Evolutionary conservation across 2,113 vertebrate genomes (phyloP).

Genomic region (Microcebus ravelobensis): DNA sequence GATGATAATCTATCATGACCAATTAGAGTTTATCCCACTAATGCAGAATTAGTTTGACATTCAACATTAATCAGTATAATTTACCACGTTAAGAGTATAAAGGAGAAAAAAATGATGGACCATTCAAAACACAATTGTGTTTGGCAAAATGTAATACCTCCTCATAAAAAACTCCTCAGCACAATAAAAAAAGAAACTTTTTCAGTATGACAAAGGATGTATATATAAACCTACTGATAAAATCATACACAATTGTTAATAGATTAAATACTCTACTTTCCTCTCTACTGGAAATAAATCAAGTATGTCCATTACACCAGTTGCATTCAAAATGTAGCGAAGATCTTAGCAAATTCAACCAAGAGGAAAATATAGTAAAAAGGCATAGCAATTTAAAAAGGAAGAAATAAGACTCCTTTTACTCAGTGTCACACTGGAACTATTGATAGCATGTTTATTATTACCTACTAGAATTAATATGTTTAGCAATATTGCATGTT

Average conservation of each 20-base stretch:
- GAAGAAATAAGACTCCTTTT: neutral
- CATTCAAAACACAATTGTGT: neutral
- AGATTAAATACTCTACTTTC: neutral
- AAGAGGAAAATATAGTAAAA: neutral
- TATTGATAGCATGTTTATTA: neutral
- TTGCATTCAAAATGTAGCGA: neutral
- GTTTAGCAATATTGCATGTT: neutral
- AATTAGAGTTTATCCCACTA: neutral
- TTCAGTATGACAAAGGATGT: neutral
- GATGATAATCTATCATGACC: neutral
- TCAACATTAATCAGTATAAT: neutral
- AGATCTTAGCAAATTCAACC: neutral
- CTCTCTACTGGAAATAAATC: neutral
- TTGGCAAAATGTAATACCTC: neutral
- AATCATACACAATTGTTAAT: neutral
- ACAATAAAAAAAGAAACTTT: neutral
- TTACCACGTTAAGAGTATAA: neutral
- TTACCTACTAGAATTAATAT: neutral
- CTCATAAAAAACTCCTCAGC: neutral
- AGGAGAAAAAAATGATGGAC: neutral
- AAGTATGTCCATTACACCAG: neutral
- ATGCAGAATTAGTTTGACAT: neutral
- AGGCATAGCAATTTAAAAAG: neutral
- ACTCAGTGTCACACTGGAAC: neutral
- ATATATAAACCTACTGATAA: neutral